Evolutionary conservation across 2,888 invertebrate species (phyloP), one percentile per base, ranked within the genome.

Genomic region (Hypsopygia costalis): DNA sequence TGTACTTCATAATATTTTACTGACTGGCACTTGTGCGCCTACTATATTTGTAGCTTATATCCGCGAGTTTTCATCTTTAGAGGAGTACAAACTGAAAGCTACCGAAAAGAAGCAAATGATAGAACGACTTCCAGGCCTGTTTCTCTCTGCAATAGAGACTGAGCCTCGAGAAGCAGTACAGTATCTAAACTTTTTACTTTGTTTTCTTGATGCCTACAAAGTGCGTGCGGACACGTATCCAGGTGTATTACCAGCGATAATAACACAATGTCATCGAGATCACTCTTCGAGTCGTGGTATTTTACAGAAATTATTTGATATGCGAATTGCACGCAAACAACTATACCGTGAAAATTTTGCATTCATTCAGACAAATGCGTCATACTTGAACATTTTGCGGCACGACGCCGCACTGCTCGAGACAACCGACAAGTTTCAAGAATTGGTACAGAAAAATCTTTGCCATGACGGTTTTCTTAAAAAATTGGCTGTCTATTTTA

Each of bases 301-400:
- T 11, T 43, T 81, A 1, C 12, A 36, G 1, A 55, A 60, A 3
- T 36, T 82, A 1, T 81, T 58, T 36, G 20, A 65, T 0, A 46
- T 52, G 1, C 61, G 57, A 25, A 46, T 74, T 6, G 76, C 65
- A 3, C 71, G 82, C 6, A 68, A 64, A 30, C 53, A 63, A 36
- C 49, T 83, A 1, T 55, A 74, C 12, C 43, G 40, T 2, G 60
- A 64, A 32, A 69, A 69, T n/a, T 70, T 78, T 34, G 43, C 48
- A 3, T 42, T 75, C 0, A 52, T 55, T 0, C 60, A 63, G 30
- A 63, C 62, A n/a, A 61, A 72, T 29, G 67, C 53, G 1, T 72
- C 80, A 0, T 75, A 72, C 29, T 1, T 74, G 0, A 83, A 83
- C 43, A 76, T 62, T 0, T 45, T 83, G 7, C 70, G 67, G 11